phyloP scores from a whole-genome alignment of 1,140 invertebrate species.

The Caenorhabditis latens region DNA sequence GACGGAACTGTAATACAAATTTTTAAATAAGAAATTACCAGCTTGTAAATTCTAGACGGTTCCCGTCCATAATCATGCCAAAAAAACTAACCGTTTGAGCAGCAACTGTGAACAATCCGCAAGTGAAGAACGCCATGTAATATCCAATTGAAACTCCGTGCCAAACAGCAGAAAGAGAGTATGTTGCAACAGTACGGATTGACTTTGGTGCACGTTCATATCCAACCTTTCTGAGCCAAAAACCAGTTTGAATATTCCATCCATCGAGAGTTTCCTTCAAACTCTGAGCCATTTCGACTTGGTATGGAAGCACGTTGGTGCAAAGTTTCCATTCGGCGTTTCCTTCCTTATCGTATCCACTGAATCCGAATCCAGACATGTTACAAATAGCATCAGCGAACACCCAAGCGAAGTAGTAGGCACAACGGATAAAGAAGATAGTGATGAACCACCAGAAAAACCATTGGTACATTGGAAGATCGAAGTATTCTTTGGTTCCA shows the following conservation, averaged over 20 bases:
- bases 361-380: constrained; percentile 84
- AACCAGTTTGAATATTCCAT: constrained; percentile 92
- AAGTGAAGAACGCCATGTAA: constrained; percentile 91
- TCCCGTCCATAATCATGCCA: not conserved
- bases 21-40: too few relatives aligned
- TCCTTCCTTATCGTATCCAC: constrained; percentile 81
- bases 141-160: constrained; percentile 85
- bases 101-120: constrained; percentile 88
- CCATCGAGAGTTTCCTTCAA: constrained; percentile 82
- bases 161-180: constrained; percentile 92
- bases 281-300: constrained; percentile 83
- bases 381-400: constrained; percentile 94
- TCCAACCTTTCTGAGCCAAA: constrained; percentile 88
- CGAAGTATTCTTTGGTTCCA: constrained; percentile 12
- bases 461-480: constrained; percentile 60
- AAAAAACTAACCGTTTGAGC: constrained; percentile 80
- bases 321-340: constrained; percentile 86
- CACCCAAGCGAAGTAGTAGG: constrained; percentile 97
- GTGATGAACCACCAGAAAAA: constrained; percentile 85
- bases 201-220: constrained; percentile 83
- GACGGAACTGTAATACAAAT: constrained; percentile 81
- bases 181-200: constrained; percentile 83
- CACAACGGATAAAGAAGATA: constrained; percentile 86
- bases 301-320: constrained; percentile 89
- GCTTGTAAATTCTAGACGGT: too few relatives aligned